Evolutionary conservation across 2,888 invertebrate species (phyloP), one percentile per base, ranked within the genome.

Genomic region (Drosophila niveifrons): DNA sequence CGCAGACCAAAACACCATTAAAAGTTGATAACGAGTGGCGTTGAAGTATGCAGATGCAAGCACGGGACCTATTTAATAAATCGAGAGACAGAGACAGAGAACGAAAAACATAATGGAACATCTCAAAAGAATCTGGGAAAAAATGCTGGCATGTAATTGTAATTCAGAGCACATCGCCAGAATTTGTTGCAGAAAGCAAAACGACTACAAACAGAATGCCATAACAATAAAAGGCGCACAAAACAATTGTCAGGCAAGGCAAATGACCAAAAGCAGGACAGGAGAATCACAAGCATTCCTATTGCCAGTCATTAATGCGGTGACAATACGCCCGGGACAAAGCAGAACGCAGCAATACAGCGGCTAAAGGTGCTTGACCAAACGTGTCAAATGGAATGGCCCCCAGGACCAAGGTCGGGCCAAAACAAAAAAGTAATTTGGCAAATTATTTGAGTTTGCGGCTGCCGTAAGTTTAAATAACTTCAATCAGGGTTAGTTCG

Each of bases 361-460:
- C 23, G 36, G 64, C 66, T 13, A 68, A 86, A 84, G 84, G 84
- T 88, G 79, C 69, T 87, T 84, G 84, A 88, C 84, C 84, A 87
- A 78, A 78, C 82, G 82, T 87, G 81, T 76, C 81, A 72, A 78
- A 67, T 56, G 55, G 57, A 68, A 64, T 57, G 52, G 56, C 36
- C 44, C 62, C 67, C 28, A 36, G 34, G 17, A 44, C 56, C 88
- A 82, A 82, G 82, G 88, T 80, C 86, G 59, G 3, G 6, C 7
- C 56, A 31, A 75, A 80, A 78, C 53, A 73, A 68, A 85, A 83
- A 89, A 85, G 89, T 82, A 87, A 89, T 86, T 89, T 86, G 59
- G 55, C 82, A 85, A 86, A 89, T 89, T 82, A 85, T 86, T 86
- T 76, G 82, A 87, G 82, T 84, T 81, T 79, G 89, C 70, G 81